These are phyloP conservation scores for Artibeus lituratus DNA, from an alignment of 2,797 vertebrate genomes.

Conservation along the genomic window DNA sequence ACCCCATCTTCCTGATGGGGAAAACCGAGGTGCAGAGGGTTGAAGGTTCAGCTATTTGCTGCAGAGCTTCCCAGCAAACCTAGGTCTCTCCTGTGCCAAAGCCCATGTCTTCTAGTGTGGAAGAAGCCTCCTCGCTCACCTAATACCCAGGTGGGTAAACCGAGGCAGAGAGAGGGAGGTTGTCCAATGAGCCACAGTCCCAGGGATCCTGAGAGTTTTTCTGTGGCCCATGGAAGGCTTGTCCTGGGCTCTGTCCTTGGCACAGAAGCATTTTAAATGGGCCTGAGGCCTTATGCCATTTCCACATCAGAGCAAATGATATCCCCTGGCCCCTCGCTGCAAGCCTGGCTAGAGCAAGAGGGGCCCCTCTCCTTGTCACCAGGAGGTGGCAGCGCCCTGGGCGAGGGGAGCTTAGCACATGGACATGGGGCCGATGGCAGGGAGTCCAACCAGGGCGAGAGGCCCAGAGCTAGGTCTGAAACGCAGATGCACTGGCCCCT, in stretches of 20 bases:
- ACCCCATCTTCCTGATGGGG: background rate
- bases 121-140: background rate
- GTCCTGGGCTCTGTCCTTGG: background rate
- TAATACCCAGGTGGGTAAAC: background rate
- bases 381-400: background rate
- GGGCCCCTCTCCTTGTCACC: background rate
- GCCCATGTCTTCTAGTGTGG: background rate
- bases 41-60: background rate
- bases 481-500: fast-evolving
- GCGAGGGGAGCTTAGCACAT: background rate
- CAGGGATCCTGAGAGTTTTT: background rate
- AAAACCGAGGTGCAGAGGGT: background rate
- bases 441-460: background rate
- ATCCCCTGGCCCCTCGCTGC: background rate
- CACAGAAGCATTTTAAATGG: background rate
- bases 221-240: background rate
- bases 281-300: background rate
- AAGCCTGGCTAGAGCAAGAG: background rate
- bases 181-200: background rate
- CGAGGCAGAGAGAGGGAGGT: background rate
- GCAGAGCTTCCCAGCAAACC: background rate
- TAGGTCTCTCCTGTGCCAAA: background rate
- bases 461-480: background rate
- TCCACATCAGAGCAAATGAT: background rate
- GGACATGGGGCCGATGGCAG: background rate